Base-by-base conservation (phyloP, 2,888 invertebrate species). In the Ypsolopha sequella region DNA sequence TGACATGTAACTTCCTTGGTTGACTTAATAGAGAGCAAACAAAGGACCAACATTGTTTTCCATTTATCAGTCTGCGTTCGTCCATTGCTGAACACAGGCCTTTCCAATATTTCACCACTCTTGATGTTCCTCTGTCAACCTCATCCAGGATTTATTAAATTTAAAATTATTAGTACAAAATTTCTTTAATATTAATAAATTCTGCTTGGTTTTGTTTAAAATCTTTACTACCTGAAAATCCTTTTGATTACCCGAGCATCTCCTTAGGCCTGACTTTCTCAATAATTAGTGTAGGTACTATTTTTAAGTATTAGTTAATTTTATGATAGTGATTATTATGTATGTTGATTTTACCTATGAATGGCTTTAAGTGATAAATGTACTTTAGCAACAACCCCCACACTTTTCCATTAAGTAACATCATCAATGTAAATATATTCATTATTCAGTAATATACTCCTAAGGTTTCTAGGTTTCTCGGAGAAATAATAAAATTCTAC, bases 271-370 rank as follows among this genome's bases (percentile, higher is more conserved):
- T 53, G n/a, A 49, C 46, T 35, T 47, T 50, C 53, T 50, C 47
- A 14, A 36, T 47, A 47, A 36, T 36, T 34, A 33, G 44, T 44
- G 7, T 24, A 38, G 41, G 43, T 38, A 50, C 50, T 41, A 34
- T 53, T 33, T 52, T 34, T 58, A 58, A 58, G 57, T 57, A 57
- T 58, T 58, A 53, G 57, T 43, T 57, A 58, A 55, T 55, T 54
- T 56, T 57, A 58, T 45, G 45, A 47, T 47, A 36, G 47, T 47
- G 7, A 36, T 13, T 36, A 47, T 36, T 36, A 8, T 24, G 24
- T 11, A 36, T 36, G 47, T 47, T 47, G 47, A 47, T 47, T 47
- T 47, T 47, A 14, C 7, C 36, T 14, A 3, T 3, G 6, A 13
- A 47, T 47, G 47, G 47, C 47, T 46, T 46, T 36, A 46, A 46